Conservation (phyloP, 2,888 invertebrate genomes). For the Biston stratarius region DNA sequence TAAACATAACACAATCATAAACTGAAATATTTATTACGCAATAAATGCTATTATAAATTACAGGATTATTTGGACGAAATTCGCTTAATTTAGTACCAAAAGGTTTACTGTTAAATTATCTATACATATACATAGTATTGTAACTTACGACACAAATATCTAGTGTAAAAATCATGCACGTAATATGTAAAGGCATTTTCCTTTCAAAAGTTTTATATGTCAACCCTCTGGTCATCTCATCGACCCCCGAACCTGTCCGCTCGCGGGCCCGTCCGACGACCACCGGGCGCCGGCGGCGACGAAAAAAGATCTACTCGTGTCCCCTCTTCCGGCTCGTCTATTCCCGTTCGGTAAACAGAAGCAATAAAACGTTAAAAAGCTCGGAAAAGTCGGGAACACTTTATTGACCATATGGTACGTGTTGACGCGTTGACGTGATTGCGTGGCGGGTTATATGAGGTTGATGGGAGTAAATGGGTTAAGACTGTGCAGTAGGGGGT, state of each 20-base stretch:
- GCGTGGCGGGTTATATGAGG: conserved; percentile 31
- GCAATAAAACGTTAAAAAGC: conserved; percentile 62
- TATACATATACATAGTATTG: too few relatives aligned
- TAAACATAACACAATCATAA: too few relatives aligned
- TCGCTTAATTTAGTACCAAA: too few relatives aligned
- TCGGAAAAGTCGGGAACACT: conserved; percentile 46
- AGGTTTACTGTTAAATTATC: too few relatives aligned
- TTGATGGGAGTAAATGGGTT: conserved; percentile 16
- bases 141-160: too few relatives aligned
- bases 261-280: conserved; percentile 48
- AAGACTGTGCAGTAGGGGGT: background rate
- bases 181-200: background rate
- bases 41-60: too few relatives aligned
- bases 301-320: conserved; percentile 73
- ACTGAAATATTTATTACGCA: too few relatives aligned
- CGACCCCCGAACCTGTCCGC: conserved; percentile 41
- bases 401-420: conserved; percentile 73
- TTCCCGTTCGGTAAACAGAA: conserved; percentile 60
- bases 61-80: too few relatives aligned
- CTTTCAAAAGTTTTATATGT: conserved; percentile 28
- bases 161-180: background rate
- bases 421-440: conserved; percentile 58
- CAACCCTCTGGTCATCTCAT: conserved; percentile 49
- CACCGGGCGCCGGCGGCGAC: conserved; percentile 37
- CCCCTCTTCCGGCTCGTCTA: conserved; percentile 73